Conservation (phyloP, 1,140 invertebrate species). For the Heliothis subflexa region DNA sequence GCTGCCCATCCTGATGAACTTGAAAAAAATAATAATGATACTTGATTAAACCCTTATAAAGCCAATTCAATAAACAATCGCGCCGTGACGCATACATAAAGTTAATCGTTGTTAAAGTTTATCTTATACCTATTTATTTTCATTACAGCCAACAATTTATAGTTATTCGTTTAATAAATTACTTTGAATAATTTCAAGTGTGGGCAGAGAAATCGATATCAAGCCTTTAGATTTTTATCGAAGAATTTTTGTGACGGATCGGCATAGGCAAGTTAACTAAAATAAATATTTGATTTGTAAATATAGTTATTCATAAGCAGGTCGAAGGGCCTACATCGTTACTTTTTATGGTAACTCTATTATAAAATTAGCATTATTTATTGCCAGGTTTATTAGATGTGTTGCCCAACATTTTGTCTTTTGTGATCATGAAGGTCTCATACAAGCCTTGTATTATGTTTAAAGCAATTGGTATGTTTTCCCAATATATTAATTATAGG, state of each 20-base stretch:
- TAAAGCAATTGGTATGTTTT: no score
- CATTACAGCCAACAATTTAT: constrained; percentile 9
- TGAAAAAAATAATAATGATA: constrained; percentile 13
- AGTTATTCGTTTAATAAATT: constrained; percentile 12
- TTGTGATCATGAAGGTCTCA: neutral
- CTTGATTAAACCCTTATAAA: constrained; percentile 21
- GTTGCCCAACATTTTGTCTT: neutral
- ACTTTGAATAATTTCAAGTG: constrained; percentile 34
- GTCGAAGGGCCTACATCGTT: constrained; percentile 26
- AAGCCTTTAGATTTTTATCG: constrained; percentile 14
- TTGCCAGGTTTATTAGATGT: constrained; percentile 10
- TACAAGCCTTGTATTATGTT: neutral
- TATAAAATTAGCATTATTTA: constrained; percentile 32
- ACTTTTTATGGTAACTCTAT: constrained; percentile 34
- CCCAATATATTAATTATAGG: neutral
- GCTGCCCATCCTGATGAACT: constrained; percentile 10
- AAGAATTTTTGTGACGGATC: neutral
- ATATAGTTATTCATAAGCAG: constrained; percentile 16
- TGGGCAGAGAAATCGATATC: constrained; percentile 30
- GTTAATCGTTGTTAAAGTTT: constrained; percentile 21
- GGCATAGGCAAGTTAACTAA: neutral
- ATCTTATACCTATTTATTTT: constrained; percentile 29
- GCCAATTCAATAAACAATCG: constrained; percentile 36
- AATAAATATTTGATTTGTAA: constrained; percentile 20
- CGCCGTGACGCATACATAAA: constrained; percentile 27